Conservation (phyloP, 2,888 invertebrate genomes). For the Euzophera pinguis region DNA sequence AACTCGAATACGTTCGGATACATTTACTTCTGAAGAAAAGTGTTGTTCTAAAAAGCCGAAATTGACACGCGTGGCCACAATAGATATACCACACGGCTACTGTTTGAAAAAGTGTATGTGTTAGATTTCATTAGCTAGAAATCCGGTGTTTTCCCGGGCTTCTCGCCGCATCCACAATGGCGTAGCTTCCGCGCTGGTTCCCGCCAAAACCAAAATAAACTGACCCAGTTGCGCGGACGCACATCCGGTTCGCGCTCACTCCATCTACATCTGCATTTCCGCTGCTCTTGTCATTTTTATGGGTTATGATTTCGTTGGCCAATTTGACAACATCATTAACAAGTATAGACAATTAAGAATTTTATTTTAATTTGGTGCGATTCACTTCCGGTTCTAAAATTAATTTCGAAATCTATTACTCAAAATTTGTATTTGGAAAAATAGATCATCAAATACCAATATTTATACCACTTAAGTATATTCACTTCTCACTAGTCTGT, state of each 20-base stretch:
- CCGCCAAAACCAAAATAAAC: slow-evolving; percentile 79
- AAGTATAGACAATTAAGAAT: slow-evolving; percentile 8
- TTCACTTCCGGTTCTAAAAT: slow-evolving; percentile 2
- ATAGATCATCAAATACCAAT: too few relatives aligned
- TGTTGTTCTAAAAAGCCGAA: slow-evolving; percentile 28
- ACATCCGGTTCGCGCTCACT: slow-evolving; percentile 61
- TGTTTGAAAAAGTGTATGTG: slow-evolving; percentile 43
- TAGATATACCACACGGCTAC: slow-evolving; percentile 50
- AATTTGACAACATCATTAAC: slow-evolving; percentile 26
- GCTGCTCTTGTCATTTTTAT: slow-evolving; percentile 73
- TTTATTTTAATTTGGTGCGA: neutral
- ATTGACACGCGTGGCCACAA: slow-evolving; percentile 36
- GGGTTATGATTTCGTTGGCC: slow-evolving; percentile 61
- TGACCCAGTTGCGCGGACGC: slow-evolving; percentile 74
- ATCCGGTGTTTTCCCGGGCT: slow-evolving; percentile 76
- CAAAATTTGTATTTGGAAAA: too few relatives aligned
- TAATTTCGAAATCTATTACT: neutral
- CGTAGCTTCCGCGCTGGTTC: slow-evolving; percentile 77
- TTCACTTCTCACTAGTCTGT: too few relatives aligned
- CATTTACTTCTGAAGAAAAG: slow-evolving; percentile 60
- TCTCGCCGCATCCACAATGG: slow-evolving; percentile 76
- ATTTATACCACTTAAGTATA: too few relatives aligned
- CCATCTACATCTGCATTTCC: slow-evolving; percentile 72
- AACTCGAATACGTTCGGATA: slow-evolving; percentile 44
- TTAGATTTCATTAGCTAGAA: slow-evolving; percentile 75